phyloP scores from a whole-genome alignment of 2,888 invertebrate genomes.

The Zonitis immaculata region DNA sequence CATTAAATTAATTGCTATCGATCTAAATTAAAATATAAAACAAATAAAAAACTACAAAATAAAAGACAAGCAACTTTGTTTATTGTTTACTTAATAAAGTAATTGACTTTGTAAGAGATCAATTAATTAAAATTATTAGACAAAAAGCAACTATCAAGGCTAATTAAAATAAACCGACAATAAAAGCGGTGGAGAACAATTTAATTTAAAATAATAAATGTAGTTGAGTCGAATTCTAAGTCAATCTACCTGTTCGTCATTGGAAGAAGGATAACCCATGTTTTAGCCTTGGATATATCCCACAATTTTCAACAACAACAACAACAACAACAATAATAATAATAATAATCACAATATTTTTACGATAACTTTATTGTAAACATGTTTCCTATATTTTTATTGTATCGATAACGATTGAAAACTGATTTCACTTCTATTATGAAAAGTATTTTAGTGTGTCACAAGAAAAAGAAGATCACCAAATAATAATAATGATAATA shows the following conservation, averaged over 20 bases:
- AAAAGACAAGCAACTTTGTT: too few species aligned
- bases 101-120: background rate
- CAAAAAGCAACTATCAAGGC: background rate
- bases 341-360: too few species aligned
- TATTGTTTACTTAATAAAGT: background rate
- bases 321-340: too few species aligned
- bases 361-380: too few species aligned
- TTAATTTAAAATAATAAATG: too few species aligned
- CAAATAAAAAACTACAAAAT: too few species aligned
- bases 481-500: background rate
- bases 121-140: background rate
- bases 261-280: background rate
- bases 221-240: background rate
- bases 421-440: too few species aligned
- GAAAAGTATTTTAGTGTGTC: background rate
- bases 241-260: background rate
- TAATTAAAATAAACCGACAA: background rate
- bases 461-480: background rate
- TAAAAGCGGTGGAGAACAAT: too few species aligned
- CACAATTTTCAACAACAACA: background rate
- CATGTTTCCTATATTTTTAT: too few species aligned
- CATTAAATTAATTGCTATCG: too few species aligned
- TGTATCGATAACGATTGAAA: too few species aligned
- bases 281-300: background rate
- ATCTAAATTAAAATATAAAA: background rate